Percentiles rank a stretch among this genome's conserved stretches.
Evolutionary conservation across 2,888 invertebrate species (phyloP).

Genomic region (Drosophila neutralis): DNA sequence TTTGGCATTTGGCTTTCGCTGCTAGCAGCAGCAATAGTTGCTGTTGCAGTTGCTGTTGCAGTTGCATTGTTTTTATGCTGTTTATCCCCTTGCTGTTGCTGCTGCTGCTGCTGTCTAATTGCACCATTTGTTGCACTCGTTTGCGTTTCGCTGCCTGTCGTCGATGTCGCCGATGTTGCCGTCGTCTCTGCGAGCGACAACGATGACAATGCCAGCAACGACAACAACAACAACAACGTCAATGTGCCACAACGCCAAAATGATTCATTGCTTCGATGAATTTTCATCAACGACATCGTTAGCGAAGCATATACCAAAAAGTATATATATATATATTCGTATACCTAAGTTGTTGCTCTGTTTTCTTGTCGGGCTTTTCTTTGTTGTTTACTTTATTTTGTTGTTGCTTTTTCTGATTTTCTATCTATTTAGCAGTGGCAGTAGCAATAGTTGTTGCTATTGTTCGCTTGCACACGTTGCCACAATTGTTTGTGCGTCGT

Average conservation of each 20-base stretch:
- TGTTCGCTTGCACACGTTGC: slow-evolving; percentile 76
- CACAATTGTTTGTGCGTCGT: slow-evolving; percentile 75
- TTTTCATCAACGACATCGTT: slow-evolving; percentile 82
- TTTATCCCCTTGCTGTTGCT: slow-evolving; percentile 30
- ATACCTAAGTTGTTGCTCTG: slow-evolving; percentile 40
- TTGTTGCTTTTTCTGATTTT: slow-evolving; percentile 59
- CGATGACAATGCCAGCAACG: slow-evolving; percentile 63
- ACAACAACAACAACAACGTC: slow-evolving; percentile 56
- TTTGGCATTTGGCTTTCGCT: slow-evolving; percentile 62
- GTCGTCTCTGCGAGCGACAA: slow-evolving; percentile 37
- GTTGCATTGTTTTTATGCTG: slow-evolving; percentile 15
- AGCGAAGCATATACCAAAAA: slow-evolving; percentile 76
- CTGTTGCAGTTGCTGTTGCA: slow-evolving; percentile 31
- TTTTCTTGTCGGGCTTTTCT: slow-evolving; percentile 12
- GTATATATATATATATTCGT: slow-evolving; percentile 34
- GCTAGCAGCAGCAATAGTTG: slow-evolving; percentile 29
- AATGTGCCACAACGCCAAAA: slow-evolving; percentile 75
- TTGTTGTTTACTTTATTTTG: slow-evolving; percentile 12
- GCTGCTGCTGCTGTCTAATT: slow-evolving; percentile 71
- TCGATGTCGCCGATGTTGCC: slow-evolving; percentile 40
- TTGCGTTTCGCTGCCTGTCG: slow-evolving; percentile 65
- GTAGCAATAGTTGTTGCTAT: slow-evolving; percentile 51
- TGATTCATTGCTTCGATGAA: slow-evolving; percentile 82
- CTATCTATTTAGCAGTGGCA: slow-evolving; percentile 40
- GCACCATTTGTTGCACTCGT: slow-evolving; percentile 80